These are phyloP conservation scores for Nephotettix cincticeps DNA, from an alignment of 1,140 invertebrate genomes.

Conservation along the genomic window DNA sequence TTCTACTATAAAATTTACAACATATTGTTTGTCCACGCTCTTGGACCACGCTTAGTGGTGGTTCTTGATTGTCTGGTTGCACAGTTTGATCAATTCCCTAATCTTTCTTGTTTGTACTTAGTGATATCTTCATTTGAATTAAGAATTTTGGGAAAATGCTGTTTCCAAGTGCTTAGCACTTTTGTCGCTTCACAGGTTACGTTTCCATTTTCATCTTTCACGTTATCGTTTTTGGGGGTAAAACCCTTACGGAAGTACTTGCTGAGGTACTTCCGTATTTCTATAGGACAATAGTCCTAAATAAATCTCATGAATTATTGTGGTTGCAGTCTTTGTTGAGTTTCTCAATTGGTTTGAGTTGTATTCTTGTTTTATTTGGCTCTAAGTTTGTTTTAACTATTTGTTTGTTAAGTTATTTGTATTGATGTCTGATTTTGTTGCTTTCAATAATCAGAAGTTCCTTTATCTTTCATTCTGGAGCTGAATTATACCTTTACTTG, in stretches of 20 bases:
- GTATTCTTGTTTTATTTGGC: constrained; percentile 30
- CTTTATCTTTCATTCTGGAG: constrained; percentile 14
- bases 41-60: too few relatives aligned
- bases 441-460: constrained; percentile 9
- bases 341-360: constrained; percentile 24
- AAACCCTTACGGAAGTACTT: constrained; percentile 29
- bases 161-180: constrained; percentile 13
- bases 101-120: background rate
- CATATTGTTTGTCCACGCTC: too few relatives aligned
- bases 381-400: constrained; percentile 29
- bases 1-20: too few relatives aligned
- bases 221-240: constrained; percentile 16
- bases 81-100: background rate
- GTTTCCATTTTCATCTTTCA: background rate
- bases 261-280: too few relatives aligned
- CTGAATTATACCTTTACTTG: constrained; percentile 23
- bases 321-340: constrained; percentile 1
- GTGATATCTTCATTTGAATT: constrained; percentile 1
- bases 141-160: constrained; percentile 28
- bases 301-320: constrained; percentile 26
- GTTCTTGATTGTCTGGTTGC: too few relatives aligned
- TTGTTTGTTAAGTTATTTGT: constrained; percentile 12
- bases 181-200: background rate
- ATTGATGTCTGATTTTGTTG: background rate
- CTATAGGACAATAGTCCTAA: constrained; percentile 24